Conservation (phyloP, 2,888 invertebrate species). For the Flabesymbios commensalis region DNA sequence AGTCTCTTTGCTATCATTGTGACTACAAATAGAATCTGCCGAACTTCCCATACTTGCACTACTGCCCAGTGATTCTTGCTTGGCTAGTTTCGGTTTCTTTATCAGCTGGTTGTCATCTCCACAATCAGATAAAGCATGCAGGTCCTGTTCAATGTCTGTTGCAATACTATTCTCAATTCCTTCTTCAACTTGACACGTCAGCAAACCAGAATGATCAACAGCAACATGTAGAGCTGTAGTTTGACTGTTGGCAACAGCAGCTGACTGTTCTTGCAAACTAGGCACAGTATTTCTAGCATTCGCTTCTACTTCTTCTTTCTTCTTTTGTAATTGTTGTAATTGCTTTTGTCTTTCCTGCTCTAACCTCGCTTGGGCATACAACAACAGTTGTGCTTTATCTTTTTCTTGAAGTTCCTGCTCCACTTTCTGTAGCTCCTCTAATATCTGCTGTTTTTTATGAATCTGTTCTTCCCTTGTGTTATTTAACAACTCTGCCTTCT, state of each 20-base stretch:
- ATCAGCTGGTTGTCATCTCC: neutral
- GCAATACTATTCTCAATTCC: neutral
- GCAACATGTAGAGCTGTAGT: neutral
- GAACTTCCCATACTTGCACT: constrained; percentile 1
- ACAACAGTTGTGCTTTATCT: constrained; percentile 55
- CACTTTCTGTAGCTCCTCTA: constrained; percentile 74
- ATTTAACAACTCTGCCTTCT: constrained; percentile 53
- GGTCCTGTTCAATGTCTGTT: neutral
- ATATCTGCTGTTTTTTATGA: constrained; percentile 71
- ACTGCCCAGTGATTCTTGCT: constrained; percentile 25
- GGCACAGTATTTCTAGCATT: neutral
- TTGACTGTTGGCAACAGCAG: neutral
- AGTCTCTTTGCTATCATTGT: constrained; percentile 7
- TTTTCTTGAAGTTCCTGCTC: constrained; percentile 73
- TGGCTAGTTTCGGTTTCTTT: constrained; percentile 12
- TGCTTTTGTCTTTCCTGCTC: neutral
- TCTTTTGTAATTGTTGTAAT: neutral
- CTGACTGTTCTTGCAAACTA: neutral
- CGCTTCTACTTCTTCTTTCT: neutral
- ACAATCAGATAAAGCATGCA: neutral
- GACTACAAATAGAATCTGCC: constrained; percentile 5
- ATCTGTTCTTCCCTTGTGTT: constrained; percentile 68
- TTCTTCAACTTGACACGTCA: neutral
- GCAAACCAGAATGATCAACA: too few species aligned
- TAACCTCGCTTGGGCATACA: constrained; percentile 40